Evolutionary conservation across 2,797 vertebrate genomes (phyloP), one percentile per base, ranked within the genome.

Genomic region (Diplodus puntazzo): DNA sequence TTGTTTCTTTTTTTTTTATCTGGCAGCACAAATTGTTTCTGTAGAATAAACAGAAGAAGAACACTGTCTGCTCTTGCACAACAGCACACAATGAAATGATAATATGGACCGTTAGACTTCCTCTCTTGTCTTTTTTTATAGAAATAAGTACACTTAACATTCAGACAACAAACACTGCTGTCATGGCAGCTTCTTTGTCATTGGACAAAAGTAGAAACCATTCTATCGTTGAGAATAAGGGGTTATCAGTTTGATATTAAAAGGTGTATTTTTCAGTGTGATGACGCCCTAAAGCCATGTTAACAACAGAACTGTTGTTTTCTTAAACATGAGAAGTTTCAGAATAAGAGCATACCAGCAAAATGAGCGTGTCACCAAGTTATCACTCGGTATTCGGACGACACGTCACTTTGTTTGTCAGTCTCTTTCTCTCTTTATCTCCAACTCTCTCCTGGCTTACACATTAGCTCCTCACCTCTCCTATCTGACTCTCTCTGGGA

Each of bases 401-500:
- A 53, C n/a, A 18, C 30, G 13, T 77, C 34, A 21, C 11, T 5
- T 1, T 62, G 55, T 58, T 53, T 39, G 17, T 5, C 18, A 0
- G 11, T 5, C 39, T 68, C 45, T 45, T 11, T 39, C 8, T 27
- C 27, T 54, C 48, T 69, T 71, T 77, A 68, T 77, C 78, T 39
- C 17, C 4, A 10, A 39, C 65, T 46, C 61, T 79, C 70, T 73
- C 43, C 67, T 79, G 78, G 84, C 76, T 86, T 83, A 83, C 76
- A 86, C 77, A 89, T 88, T 77, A 87, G 75, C 87, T 84, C 65
- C 59, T 69, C 59, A 54, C 72, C 14, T 58, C 77, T 77, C 30
- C 62, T 77, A 30, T 75, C 81, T 39, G 64, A 3, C 48, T 45
- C 63, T 66, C 54, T 20, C 16, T 39, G 46, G 71, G 48, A 49